These are phyloP conservation scores for Malacoctenus gilli DNA, from an alignment of 2,797 vertebrate species.

Conservation along the genomic window DNA sequence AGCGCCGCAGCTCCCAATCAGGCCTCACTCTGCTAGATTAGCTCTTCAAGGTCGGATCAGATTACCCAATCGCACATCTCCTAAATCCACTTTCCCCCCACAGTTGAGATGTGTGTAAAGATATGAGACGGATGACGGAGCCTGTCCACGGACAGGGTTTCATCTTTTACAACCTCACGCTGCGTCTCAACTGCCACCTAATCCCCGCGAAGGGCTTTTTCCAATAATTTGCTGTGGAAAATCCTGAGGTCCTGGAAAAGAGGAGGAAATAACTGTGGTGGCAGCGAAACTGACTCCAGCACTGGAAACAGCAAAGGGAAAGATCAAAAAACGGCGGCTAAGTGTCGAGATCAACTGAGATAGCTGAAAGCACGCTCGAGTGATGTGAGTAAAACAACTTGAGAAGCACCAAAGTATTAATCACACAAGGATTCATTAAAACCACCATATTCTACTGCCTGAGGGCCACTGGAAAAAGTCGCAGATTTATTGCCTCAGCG, in stretches of 20 bases:
- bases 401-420: slow-evolving; percentile 32
- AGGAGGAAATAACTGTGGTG: not conserved
- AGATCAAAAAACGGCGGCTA: not conserved
- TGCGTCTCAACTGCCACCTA: slow-evolving; percentile 16
- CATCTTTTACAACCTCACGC: slow-evolving; percentile 6
- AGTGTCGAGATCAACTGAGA: not conserved
- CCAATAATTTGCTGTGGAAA: slow-evolving; percentile 4
- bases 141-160: slow-evolving; percentile 34
- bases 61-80: no score
- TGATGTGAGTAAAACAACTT: slow-evolving; percentile 19
- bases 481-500: slow-evolving; percentile 53
- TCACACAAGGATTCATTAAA: slow-evolving; percentile 54
- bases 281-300: not conserved
- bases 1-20: no score
- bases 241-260: not conserved
- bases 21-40: no score
- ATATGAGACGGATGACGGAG: slow-evolving; percentile 32
- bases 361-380: not conserved
- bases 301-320: slow-evolving; percentile 1
- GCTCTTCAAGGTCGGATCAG: no score
- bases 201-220: slow-evolving; percentile 4
- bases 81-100: no score
- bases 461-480: no score
- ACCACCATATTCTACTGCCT: slow-evolving; percentile 48
- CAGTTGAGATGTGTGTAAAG: no score